Conservation (phyloP, 2,888 invertebrate genomes). For the Diarsia dahlii region DNA sequence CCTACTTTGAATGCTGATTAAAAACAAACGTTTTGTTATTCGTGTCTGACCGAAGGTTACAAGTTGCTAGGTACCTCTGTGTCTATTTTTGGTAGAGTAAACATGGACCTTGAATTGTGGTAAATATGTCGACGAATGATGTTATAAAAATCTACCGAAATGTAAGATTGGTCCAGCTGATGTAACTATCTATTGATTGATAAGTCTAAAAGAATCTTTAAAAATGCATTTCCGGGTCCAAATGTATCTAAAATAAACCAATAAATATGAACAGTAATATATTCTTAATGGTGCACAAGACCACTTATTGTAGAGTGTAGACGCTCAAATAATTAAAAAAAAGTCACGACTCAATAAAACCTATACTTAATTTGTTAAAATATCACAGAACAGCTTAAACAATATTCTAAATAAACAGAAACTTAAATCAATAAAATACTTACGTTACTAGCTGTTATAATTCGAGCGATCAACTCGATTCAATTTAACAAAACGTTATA, state of each 20-base stretch:
- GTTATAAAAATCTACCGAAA: slow-evolving; percentile 18
- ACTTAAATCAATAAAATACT: slow-evolving; percentile 34
- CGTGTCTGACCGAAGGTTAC: slow-evolving; percentile 37
- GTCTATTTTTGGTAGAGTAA: slow-evolving; percentile 50
- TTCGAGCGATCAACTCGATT: slow-evolving; percentile 29
- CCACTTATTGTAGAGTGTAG: not conserved
- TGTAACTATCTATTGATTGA: slow-evolving; percentile 22
- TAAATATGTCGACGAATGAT: slow-evolving; percentile 28
- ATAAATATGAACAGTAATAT: not conserved
- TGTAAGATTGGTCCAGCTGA: slow-evolving; percentile 19
- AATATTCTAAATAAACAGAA: slow-evolving; percentile 7
- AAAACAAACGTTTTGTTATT: slow-evolving; percentile 46
- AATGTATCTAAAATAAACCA: not conserved
- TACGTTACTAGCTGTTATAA: slow-evolving; percentile 41
- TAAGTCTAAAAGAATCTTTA: not conserved
- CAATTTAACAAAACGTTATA: slow-evolving; percentile 41
- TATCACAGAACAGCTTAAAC: not conserved
- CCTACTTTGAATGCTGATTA: slow-evolving; percentile 44
- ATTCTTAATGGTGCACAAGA: not conserved
- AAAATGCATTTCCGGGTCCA: not conserved
- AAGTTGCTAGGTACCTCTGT: slow-evolving; percentile 40
- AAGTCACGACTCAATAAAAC: not conserved
- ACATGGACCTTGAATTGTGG: slow-evolving; percentile 42
- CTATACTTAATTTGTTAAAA: not conserved
- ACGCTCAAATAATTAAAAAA: not conserved